Percentiles rank a stretch among this genome's conserved stretches.
Conservation (phyloP, 2,888 invertebrate species). For the Myathropa florea region DNA sequence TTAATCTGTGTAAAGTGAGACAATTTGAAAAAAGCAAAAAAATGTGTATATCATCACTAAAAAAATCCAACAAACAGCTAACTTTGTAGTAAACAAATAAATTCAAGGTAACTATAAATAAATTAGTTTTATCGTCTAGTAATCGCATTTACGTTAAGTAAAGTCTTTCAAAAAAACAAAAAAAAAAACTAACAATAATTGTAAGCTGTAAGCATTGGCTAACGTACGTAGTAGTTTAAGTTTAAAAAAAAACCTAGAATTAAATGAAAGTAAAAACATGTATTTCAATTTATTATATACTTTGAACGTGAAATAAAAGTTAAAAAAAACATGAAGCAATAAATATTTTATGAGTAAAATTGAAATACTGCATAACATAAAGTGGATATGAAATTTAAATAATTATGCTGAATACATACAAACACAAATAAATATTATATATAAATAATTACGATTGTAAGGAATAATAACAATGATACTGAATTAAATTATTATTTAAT, state of each 20-base stretch:
- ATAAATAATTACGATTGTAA: conserved; percentile 61
- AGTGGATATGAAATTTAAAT: conserved; percentile 9
- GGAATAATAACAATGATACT: conserved; percentile 65
- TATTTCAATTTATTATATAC: conserved; percentile 61
- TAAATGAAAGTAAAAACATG: conserved; percentile 31
- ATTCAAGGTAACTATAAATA: conserved; percentile 13
- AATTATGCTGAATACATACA: conserved; percentile 65
- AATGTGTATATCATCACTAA: conserved; percentile 24
- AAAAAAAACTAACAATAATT: conserved; percentile 17
- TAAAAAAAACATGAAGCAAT: conserved; percentile 44
- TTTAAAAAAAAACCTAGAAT: conserved; percentile 19
- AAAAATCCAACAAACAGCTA: conserved; percentile 3
- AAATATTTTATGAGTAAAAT: conserved; percentile 33
- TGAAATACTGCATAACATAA: conserved; percentile 15
- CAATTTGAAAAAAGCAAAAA: conserved; percentile 3
- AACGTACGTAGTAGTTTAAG: conserved; percentile 65
- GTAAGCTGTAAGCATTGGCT: conserved; percentile 55
- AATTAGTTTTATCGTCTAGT: conserved; percentile 30
- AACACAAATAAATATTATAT: conserved; percentile 52
- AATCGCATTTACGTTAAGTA: conserved; percentile 39
- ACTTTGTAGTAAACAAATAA: conserved; percentile 18
- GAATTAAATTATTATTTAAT: conserved; percentile 71
- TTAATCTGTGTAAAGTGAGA: conserved; percentile 41
- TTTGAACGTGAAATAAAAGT: conserved; percentile 36
- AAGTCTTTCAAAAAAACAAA: conserved; percentile 27